Base-by-base conservation (phyloP, 2,797 vertebrate species). In the Sebastes hubbsi region DNA sequence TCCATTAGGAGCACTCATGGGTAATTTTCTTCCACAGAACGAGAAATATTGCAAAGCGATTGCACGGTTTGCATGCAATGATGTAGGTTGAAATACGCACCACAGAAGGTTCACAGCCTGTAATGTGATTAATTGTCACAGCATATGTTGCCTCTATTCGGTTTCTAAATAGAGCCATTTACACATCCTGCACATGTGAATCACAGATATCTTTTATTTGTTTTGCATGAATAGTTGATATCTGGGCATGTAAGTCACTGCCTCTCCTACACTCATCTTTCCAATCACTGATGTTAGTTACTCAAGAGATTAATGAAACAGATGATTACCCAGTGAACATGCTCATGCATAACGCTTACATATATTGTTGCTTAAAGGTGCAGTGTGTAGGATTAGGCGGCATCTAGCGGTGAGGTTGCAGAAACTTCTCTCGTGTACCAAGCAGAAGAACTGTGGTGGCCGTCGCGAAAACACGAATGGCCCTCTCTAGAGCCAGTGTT, bases 101-200 rank as follows among this genome's bases (percentile, higher is more conserved):
- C 2, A 9, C 78, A 72, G 78, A 73, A 29, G 59, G 59, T 73
- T 82, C 77, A 66, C 59, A 71, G 80, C 49, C 65, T 74, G 62
- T 65, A 58, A 75, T 82, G 66, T 77, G 74, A 84, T 81, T 80
- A 81, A 79, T 63, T 86, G 42, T 83, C 72, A 63, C 32, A 77
- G 54, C 78, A 85, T 85, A 82, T 82, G 85, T 61, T 75, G 54
- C 22, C 63, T 73, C 29, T 14, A 14, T 79, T 68, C 68, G 25
- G 32, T 67, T 24, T 36, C 46, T 27, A 74, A 72, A 83, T 69
- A 30, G 27, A 42, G 20, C 11, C 24, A 30, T 58, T 76, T 42
- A 25, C 62, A 25, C 62, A 42, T 27, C 49, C 7, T 74, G 62
- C 24, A 38, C 38, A 73, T 38, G 64, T 38, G 42, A 69, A 24